phyloP scores from a whole-genome alignment of 2,888 invertebrate genomes.

The Dorcus hopei region DNA sequence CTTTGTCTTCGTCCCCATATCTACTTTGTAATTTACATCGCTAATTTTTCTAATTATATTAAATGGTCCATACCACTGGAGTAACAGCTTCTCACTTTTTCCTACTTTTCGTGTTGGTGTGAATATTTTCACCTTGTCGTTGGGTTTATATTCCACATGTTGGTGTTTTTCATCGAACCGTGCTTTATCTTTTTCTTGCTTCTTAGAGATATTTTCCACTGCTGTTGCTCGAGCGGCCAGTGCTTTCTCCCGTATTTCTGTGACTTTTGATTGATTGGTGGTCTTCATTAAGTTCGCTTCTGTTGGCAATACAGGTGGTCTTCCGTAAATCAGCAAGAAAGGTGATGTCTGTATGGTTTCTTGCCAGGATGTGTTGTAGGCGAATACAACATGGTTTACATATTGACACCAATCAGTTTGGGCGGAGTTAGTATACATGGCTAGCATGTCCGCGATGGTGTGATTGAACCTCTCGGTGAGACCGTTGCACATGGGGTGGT shows the following conservation, averaged over 20 bases:
- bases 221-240: slow-evolving; percentile 12
- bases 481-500: slow-evolving; percentile 6
- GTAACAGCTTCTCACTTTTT: slow-evolving; percentile 24
- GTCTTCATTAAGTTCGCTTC: neutral
- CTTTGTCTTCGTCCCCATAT: no score
- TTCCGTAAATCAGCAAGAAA: neutral
- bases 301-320: slow-evolving; percentile 25
- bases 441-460: slow-evolving; percentile 3
- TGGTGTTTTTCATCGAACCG: slow-evolving; percentile 28
- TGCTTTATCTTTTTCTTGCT: slow-evolving; percentile 23
- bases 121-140: slow-evolving; percentile 25
- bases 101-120: slow-evolving; percentile 28
- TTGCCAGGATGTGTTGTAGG: slow-evolving; percentile 28
- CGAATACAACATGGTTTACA: slow-evolving; percentile 22
- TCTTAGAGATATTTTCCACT: slow-evolving; percentile 19
- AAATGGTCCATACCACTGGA: no score
- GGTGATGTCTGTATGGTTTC: slow-evolving; percentile 24
- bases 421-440: neutral
- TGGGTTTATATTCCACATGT: slow-evolving; percentile 19
- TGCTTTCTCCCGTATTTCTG: slow-evolving; percentile 8
- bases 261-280: slow-evolving; percentile 12
- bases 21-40: no score
- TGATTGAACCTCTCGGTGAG: slow-evolving; percentile 13
- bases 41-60: no score
- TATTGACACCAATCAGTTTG: neutral